Evolutionary conservation across 2,113 vertebrate genomes (phyloP).

Genomic region (Notiomystis cincta): DNA sequence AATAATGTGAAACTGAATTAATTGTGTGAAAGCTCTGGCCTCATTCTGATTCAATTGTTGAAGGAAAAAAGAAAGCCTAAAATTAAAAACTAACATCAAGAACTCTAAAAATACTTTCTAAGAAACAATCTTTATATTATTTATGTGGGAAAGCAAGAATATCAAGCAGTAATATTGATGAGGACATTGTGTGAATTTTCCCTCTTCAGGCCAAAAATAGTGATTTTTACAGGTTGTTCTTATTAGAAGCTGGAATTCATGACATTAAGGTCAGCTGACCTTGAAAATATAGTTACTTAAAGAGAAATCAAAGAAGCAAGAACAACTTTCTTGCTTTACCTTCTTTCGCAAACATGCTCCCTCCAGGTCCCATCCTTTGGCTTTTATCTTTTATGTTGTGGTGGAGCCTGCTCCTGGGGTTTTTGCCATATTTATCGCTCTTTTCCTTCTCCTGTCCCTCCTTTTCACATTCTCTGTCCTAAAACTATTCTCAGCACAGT

Average conservation of each 20-base stretch:
- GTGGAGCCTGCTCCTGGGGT: background rate
- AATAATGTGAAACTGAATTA: background rate
- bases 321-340: background rate
- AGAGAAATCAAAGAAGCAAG: background rate
- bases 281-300: background rate
- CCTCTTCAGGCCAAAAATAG: background rate
- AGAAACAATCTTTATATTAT: background rate
- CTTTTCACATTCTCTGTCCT: background rate
- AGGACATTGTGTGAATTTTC: rapidly evolving
- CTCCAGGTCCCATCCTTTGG: background rate
- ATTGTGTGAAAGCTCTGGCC: background rate
- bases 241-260: background rate
- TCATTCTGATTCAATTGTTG: background rate
- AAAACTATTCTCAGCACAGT: background rate
- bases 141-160: background rate
- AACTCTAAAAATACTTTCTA: background rate
- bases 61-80: background rate
- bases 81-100: background rate
- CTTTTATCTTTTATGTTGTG: background rate
- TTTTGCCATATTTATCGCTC: background rate
- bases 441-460: background rate
- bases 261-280: background rate
- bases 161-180: background rate
- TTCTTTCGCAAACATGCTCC: background rate
- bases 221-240: background rate